Evolutionary conservation across 2,888 invertebrate species (phyloP).

Genomic region (Microctonus brassicae): DNA sequence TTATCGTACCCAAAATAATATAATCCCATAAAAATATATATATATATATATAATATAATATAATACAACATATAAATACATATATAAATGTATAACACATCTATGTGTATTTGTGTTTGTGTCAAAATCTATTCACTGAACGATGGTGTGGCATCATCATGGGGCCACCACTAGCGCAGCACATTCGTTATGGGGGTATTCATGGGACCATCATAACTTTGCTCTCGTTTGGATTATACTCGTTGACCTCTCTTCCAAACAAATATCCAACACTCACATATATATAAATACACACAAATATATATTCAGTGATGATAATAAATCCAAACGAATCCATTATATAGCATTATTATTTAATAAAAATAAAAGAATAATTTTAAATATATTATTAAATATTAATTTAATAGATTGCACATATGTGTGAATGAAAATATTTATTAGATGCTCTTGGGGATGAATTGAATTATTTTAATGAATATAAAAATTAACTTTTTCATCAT

Average conservation of each 20-base stretch:
- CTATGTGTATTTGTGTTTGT: conserved; percentile 17
- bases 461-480: too few relatives aligned
- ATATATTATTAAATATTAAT: too few relatives aligned
- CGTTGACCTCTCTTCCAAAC: conserved; percentile 42
- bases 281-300: conserved; percentile 25
- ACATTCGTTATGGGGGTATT: conserved; percentile 67
- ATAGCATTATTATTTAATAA: neutral
- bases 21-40: conserved; percentile 1
- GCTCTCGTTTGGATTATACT: conserved; percentile 51
- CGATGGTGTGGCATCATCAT: conserved; percentile 29
- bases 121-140: conserved; percentile 20
- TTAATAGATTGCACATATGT: neutral
- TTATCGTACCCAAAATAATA: conserved; percentile 44
- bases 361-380: too few relatives aligned
- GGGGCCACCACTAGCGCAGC: conserved; percentile 40
- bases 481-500: too few relatives aligned
- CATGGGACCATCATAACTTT: conserved; percentile 67
- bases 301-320: too few relatives aligned
- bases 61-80: too few relatives aligned
- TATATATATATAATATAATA: neutral
- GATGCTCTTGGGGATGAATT: too few relatives aligned
- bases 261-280: conserved; percentile 7
- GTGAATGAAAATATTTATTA: too few relatives aligned
- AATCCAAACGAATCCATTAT: neutral
- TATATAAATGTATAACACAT: conserved; percentile 1